These are phyloP conservation scores for Tympanuchus pallidicinctus DNA, from an alignment of 2,113 vertebrate genomes.

Conservation along the genomic window DNA sequence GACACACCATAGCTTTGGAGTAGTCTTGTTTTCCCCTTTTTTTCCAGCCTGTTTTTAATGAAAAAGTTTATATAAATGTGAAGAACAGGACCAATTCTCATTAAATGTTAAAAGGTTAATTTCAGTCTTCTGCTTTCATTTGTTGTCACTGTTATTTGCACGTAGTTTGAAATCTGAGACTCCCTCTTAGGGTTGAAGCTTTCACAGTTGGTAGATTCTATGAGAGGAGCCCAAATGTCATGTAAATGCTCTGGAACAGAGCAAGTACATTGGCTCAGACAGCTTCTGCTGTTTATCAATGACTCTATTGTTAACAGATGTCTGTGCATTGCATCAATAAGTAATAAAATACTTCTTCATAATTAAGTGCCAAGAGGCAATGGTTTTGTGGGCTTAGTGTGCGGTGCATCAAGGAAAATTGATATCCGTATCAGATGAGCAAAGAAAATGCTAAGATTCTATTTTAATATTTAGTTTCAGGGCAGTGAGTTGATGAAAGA, in stretches of 20 bases:
- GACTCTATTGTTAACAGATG: conserved; percentile 42
- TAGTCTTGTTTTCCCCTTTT: background rate
- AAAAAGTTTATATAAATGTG: background rate
- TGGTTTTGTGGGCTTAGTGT: background rate
- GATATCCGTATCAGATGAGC: background rate
- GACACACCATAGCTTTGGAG: background rate
- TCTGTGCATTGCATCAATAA: conserved; percentile 18
- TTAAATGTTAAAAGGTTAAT: background rate
- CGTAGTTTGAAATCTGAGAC: background rate
- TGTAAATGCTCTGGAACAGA: conserved; percentile 11
- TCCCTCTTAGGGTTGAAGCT: background rate
- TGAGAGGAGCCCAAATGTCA: background rate
- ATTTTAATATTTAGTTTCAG: background rate
- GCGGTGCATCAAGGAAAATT: background rate
- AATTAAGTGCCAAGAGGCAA: conserved; percentile 2
- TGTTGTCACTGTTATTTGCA: background rate
- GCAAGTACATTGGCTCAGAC: background rate
- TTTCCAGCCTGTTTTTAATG: background rate
- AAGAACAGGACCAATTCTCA: background rate
- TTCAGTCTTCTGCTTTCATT: background rate
- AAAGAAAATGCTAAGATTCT: background rate
- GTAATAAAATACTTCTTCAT: conserved; percentile 9
- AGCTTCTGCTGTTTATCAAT: background rate
- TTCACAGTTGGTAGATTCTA: background rate
- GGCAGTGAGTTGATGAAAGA: background rate